Percentiles rank a stretch among this genome's conserved stretches.
phyloP scores from a whole-genome alignment of 2,113 vertebrate genomes.

The Lipotes vexillifer region DNA sequence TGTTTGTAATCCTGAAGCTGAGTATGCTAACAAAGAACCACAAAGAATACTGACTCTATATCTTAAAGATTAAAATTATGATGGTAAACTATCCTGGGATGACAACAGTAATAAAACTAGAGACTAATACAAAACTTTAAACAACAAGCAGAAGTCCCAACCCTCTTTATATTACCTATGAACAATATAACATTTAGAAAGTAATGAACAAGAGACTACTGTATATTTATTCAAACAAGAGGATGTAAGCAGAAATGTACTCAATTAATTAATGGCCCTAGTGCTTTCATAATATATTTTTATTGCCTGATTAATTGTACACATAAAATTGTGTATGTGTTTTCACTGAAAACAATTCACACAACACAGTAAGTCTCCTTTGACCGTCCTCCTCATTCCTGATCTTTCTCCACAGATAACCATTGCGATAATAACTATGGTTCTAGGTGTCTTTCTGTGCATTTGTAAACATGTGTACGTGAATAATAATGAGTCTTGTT shows the following conservation, averaged over 20 bases:
- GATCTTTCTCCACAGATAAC: not conserved
- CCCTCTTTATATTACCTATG: not conserved
- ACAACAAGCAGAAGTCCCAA: not conserved
- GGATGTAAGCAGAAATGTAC: not conserved
- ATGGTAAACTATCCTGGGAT: not conserved
- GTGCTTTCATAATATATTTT: conserved; percentile 23
- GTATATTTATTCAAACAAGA: not conserved
- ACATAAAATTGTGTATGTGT: not conserved
- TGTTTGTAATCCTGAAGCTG: not conserved
- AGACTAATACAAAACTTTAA: not conserved
- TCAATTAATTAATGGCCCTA: not conserved
- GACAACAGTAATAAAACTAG: not conserved
- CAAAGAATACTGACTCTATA: not conserved
- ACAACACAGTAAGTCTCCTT: not conserved
- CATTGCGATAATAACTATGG: not conserved
- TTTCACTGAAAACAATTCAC: not conserved
- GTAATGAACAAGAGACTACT: not conserved
- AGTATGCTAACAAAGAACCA: not conserved
- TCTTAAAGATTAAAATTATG: not conserved
- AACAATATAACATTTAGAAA: not conserved
- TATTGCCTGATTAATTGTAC: not conserved
- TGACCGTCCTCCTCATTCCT: not conserved
- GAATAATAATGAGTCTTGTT: not conserved
- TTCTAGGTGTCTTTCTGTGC: not conserved
- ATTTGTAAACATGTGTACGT: not conserved